Base-by-base conservation (phyloP, 30 jellyfish, hydroid and myxozoan genomes). In the Aurelia coerulea region DNA sequence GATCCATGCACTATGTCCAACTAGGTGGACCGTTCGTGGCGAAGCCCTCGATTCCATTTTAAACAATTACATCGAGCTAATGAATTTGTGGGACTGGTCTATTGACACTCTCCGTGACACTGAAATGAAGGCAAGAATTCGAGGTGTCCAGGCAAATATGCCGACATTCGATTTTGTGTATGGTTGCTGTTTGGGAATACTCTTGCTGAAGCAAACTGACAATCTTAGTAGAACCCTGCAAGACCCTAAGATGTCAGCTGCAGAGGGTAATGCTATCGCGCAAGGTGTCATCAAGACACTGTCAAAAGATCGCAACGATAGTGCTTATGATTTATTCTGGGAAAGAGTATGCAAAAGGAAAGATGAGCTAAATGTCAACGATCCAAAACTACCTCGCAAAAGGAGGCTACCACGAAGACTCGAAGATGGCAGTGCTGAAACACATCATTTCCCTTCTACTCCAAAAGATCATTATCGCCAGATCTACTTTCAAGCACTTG, bases 311-410 rank as follows among this genome's bases (percentile, higher is more conserved):
- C 53, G 75, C 41, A 54, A 78, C 68, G 78, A 78, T 58, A 58
- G 64, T 78, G 78, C 88, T 62, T 77, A 79, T 81, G 94, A 80
- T 79, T 41, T 60, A 4, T 87, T 79, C 64, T 87, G 46, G 46
- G 46, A 95, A n/a, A n/a, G n/a, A n/a, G n/a, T n/a, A n/a, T n/a
- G n/a, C n/a, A n/a, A n/a, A n/a, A n/a, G n/a, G n/a, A 63, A 81
- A 71, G 54, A 92, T 52, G 90, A 81, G 73, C 68, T 73, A 2
- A 74, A 91, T 71, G 96, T 82, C 85, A 74, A 92, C 65, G 97
- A 89, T n/a, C 90, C 96, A 52, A 89, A 58, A 72, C 96, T 88
- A 9, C 94, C 96, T 39, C 81, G 95, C 78, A 82, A 82, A 81
- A 89, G 81, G 95, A 88, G 86, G 86, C 69, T 86, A 56, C 90